phyloP scores from a whole-genome alignment of 1,140 invertebrate genomes.

The Parapsyche elsis region DNA sequence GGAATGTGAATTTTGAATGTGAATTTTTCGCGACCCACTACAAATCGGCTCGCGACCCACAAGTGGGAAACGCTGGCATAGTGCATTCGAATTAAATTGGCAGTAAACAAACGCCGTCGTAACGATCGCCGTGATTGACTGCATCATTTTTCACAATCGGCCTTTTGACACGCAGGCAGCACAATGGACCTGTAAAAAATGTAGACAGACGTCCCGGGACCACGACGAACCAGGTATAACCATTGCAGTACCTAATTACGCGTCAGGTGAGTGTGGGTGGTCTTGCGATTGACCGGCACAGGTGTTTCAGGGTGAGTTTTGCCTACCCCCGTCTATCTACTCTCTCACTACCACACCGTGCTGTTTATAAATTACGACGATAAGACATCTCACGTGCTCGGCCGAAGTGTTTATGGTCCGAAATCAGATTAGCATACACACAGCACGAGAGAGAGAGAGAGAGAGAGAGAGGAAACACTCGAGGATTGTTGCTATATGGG shows the following conservation, averaged over 20 bases:
- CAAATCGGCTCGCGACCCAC: too few relatives aligned
- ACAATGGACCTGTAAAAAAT: slow-evolving; percentile 3
- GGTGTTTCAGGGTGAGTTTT: neutral
- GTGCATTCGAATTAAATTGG: too few relatives aligned
- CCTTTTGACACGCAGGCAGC: slow-evolving; percentile 13
- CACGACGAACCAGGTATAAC: too few relatives aligned
- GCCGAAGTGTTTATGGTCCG: slow-evolving; percentile 28
- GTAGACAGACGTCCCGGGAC: neutral
- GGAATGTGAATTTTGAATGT: too few relatives aligned
- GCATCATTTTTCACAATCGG: slow-evolving; percentile 35
- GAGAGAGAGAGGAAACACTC: neutral
- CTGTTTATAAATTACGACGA: neutral
- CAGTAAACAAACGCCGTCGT: neutral
- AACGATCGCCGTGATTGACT: slow-evolving; percentile 21
- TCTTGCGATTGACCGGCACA: slow-evolving; percentile 16
- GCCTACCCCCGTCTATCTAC: neutral
- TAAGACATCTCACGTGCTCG: slow-evolving; percentile 1
- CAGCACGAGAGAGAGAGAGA: slow-evolving; percentile 2
- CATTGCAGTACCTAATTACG: neutral
- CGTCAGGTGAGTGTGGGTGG: neutral
- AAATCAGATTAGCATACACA: slow-evolving; percentile 44
- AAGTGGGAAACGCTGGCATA: too few relatives aligned
- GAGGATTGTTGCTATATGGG: neutral
- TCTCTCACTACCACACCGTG: neutral
- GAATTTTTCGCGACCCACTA: too few relatives aligned